Conservation (phyloP, 2,113 vertebrate genomes). For the Daphoenositta chrysoptera region DNA sequence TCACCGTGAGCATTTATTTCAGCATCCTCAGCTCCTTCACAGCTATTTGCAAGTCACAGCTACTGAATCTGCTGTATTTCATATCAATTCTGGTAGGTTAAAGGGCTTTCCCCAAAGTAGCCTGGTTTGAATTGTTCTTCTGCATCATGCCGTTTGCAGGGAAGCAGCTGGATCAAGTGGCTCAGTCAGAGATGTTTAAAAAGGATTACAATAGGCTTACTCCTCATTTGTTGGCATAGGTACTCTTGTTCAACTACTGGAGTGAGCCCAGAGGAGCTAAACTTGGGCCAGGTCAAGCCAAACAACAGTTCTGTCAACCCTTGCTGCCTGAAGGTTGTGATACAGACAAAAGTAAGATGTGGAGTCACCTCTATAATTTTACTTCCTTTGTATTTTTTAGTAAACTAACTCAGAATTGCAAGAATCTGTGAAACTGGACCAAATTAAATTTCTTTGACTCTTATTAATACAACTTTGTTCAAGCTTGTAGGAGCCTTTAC, state of each 20-base stretch:
- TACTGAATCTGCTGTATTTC: background rate
- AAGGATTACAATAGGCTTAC: background rate
- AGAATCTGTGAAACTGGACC: background rate
- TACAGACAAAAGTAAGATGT: background rate
- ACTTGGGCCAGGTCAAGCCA: background rate
- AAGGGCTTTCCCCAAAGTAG: background rate
- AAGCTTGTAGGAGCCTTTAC: background rate
- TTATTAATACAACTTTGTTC: background rate
- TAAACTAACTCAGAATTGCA: background rate
- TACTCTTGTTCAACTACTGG: background rate
- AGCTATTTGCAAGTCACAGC: background rate
- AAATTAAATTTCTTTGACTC: background rate
- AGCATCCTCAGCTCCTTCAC: background rate
- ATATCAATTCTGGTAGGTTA: background rate
- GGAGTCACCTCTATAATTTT: background rate
- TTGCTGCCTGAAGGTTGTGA: background rate
- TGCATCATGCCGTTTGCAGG: background rate
- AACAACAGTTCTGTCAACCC: background rate
- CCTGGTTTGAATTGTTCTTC: background rate
- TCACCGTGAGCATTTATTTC: background rate
- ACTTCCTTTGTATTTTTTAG: background rate
- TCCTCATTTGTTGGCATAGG: background rate
- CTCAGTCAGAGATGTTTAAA: background rate
- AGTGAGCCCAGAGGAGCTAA: background rate
- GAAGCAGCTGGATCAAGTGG: background rate